phyloP scores from a whole-genome alignment of 2,113 vertebrate species.

The Scomber colias region DNA sequence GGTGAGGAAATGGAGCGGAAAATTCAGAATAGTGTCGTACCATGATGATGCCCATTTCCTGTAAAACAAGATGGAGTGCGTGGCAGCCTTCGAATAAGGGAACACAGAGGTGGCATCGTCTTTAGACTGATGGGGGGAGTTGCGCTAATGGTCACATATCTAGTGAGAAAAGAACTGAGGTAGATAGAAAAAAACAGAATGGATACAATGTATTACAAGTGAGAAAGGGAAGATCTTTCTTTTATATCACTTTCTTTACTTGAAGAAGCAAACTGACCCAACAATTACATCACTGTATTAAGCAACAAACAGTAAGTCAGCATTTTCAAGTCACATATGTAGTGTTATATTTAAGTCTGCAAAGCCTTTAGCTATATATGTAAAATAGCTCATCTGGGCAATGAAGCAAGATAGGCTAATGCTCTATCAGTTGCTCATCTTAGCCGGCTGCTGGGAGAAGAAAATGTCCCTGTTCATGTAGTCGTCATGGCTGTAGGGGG shows the following conservation, averaged over 20 bases:
- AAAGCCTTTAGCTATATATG: constrained; percentile 14
- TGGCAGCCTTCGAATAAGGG: constrained; percentile 37
- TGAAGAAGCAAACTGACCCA: neutral
- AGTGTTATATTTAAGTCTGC: constrained; percentile 2
- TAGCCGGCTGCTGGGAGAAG: constrained; percentile 2
- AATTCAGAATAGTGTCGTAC: constrained; percentile 53
- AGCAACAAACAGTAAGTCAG: constrained; percentile 4
- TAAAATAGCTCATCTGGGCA: constrained; percentile 11
- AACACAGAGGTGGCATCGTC: constrained; percentile 35
- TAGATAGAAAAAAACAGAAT: constrained; percentile 8
- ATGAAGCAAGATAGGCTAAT: neutral
- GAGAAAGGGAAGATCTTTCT: neutral
- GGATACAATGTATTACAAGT: neutral
- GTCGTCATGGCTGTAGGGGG: neutral
- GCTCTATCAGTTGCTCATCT: constrained; percentile 21
- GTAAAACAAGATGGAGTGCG: constrained; percentile 63
- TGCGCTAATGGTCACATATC: constrained; percentile 54
- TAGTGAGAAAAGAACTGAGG: constrained; percentile 23
- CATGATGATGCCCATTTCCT: constrained; percentile 58
- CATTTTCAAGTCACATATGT: neutral
- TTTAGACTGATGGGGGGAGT: constrained; percentile 40
- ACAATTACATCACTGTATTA: neutral
- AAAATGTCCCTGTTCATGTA: neutral
- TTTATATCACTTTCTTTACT: neutral
- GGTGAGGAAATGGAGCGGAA: constrained; percentile 70